Evolutionary conservation across 2,888 invertebrate species (phyloP).

Genomic region (Callinectes sapidus): DNA sequence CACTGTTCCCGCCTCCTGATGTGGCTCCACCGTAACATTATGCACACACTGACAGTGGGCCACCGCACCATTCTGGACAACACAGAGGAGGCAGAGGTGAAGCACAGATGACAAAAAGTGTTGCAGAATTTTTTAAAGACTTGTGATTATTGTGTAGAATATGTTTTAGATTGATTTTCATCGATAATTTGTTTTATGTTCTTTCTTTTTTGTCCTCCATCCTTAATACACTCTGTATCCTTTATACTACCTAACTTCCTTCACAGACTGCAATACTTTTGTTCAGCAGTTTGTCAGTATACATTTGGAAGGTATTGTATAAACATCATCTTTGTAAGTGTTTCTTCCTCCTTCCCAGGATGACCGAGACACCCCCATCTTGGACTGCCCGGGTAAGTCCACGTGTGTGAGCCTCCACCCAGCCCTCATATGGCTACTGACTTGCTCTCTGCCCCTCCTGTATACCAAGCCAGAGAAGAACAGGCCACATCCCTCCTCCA

Average conservation of each 20-base stretch:
- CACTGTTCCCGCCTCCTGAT: constrained; percentile 86
- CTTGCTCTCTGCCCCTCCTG: constrained; percentile 74
- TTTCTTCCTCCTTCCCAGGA: constrained; percentile 44
- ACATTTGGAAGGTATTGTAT: not conserved
- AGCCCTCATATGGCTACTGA: constrained; percentile 75
- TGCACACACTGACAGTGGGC: constrained; percentile 80
- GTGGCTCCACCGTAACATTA: constrained; percentile 84
- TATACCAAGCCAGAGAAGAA: constrained; percentile 73
- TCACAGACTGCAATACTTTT: not conserved
- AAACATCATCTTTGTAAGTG: not conserved
- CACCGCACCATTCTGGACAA: constrained; percentile 74
- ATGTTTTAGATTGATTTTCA: too few relatives aligned
- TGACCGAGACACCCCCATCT: constrained; percentile 68
- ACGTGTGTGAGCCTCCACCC: constrained; percentile 71
- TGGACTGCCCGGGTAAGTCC: constrained; percentile 60
- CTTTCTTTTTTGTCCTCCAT: not conserved
- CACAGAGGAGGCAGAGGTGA: constrained; percentile 59
- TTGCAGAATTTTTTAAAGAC: not conserved
- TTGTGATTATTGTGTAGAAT: not conserved
- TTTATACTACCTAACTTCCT: not conserved
- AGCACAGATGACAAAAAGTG: not conserved
- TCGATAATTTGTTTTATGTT: too few relatives aligned
- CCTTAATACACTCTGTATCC: not conserved
- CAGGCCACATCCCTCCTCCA: constrained; percentile 76
- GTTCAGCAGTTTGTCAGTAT: not conserved